Base-by-base conservation (phyloP, 2,113 vertebrate species). In the Castor canadensis region DNA sequence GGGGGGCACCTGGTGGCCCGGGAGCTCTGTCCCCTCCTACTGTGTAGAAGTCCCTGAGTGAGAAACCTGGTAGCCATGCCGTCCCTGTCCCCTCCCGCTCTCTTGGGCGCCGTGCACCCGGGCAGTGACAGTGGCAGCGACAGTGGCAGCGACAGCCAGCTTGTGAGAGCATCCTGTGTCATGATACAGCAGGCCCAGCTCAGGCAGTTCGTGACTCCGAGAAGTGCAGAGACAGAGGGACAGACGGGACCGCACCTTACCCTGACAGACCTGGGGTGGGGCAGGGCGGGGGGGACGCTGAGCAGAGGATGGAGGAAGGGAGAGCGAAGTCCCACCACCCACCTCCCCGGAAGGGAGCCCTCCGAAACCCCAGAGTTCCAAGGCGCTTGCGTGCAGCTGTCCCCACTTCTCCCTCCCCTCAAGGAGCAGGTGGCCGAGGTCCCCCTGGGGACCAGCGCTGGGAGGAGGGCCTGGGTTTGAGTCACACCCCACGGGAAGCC, bases 261-360 rank as follows among this genome's bases (percentile, higher is more conserved):
- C 30, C 72, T 72, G 86, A 79, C 52, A 16, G 7, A 40, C 20
- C 13, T 22, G 54, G 24, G 1, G 38, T 12, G 28, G 35, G 20
- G 20, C 35, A 2, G 13, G 3, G 8, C 47, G 28, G 17, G 49
- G 28, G n/a, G n/a, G 22, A 3, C 47, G 28, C 47, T 71, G 67
- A 43, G 15, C 22, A 30, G 64, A 67, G 16, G 16, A 22, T 45
- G 40, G 56, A 45, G 52, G 8, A 4, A 1, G 3, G 54, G 75
- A 5, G 2, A 2, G 3, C 1, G 0, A 17, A 2, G 4, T 15
- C 26, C 75, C 26, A 22, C 54, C 19, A 12, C 19, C 16, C 5
- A 3, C 5, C 10, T 38, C 24, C n/a, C 16, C 2, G 3, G 9
- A 32, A 38, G n/a, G n/a, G n/a, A 45, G 54, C 32, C 22, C 19